Evolutionary conservation across 2,888 invertebrate genomes (phyloP).

Genomic region (Trissolcus brochymenae): DNA sequence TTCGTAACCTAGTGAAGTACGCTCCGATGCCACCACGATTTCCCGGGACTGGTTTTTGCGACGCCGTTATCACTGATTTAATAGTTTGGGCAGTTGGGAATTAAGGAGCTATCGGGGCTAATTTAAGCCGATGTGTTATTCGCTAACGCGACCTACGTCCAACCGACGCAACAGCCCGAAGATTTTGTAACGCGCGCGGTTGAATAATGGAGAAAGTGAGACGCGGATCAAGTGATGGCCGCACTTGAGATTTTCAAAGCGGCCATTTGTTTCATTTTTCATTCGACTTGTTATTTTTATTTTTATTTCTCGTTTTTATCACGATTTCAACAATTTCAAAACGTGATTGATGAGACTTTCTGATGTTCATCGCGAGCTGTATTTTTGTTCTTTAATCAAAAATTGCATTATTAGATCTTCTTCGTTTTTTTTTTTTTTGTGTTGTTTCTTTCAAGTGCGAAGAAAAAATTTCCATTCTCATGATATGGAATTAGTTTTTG

Average conservation of each 20-base stretch:
- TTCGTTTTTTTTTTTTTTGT: neutral
- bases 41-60: conserved; percentile 28
- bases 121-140: conserved; percentile 44
- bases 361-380: too few species aligned
- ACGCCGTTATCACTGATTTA: conserved; percentile 45
- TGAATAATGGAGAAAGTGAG: conserved; percentile 29
- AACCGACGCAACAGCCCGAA: too few species aligned
- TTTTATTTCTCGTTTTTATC: too few species aligned
- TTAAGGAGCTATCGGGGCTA: conserved; percentile 41
- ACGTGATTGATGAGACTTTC: neutral
- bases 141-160: neutral
- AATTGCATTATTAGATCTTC: too few species aligned
- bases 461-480: neutral
- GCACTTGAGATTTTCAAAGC: too few species aligned
- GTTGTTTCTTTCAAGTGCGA: too few species aligned
- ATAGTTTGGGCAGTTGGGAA: conserved; percentile 44
- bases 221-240: too few species aligned
- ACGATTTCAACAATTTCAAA: neutral
- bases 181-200: neutral
- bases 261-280: too few species aligned
- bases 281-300: too few species aligned
- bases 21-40: conserved; percentile 7
- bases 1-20: conserved; percentile 41
- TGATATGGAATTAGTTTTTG: neutral
- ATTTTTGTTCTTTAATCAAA: neutral